Percentiles rank a stretch among this genome's conserved stretches.
Evolutionary conservation across 2,797 vertebrate species (phyloP).

Genomic region (Acropternis orthonyx): DNA sequence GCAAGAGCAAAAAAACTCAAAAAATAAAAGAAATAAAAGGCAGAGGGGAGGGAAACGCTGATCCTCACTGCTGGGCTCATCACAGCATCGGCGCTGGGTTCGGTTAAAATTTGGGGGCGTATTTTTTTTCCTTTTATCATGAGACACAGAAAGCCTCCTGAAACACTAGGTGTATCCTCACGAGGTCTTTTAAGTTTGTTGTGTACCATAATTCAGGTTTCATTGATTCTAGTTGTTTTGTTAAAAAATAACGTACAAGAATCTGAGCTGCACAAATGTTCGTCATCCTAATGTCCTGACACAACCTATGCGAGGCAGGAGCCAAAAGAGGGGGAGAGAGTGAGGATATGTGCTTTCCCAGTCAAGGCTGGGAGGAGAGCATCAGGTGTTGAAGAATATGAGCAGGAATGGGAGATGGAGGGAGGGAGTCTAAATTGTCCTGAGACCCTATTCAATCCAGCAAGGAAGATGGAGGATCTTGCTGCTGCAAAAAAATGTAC

Average conservation of each 20-base stretch:
- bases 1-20: neutral
- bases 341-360: slow-evolving; percentile 20
- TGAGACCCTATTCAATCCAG: slow-evolving; percentile 57
- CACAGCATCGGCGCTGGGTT: neutral
- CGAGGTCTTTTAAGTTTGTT: slow-evolving; percentile 50
- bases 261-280: slow-evolving; percentile 39
- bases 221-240: slow-evolving; percentile 53
- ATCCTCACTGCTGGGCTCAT: neutral
- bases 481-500: slow-evolving; percentile 43
- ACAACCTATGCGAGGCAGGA: slow-evolving; percentile 37
- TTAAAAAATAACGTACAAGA: slow-evolving; percentile 30
- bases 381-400: slow-evolving; percentile 48
- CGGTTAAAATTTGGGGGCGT: neutral
- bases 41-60: neutral
- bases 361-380: slow-evolving; percentile 33
- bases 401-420: slow-evolving; percentile 48
- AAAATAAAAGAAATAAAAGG: neutral
- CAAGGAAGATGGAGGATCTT: slow-evolving; percentile 70
- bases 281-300: slow-evolving; percentile 31
- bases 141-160: neutral
- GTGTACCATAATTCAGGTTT: slow-evolving; percentile 32
- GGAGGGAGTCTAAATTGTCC: slow-evolving; percentile 60
- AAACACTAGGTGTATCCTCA: slow-evolving; percentile 24
- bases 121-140: neutral
- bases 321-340: neutral